A percentile compares a stretch with the other conserved stretches of the same genome.
These are phyloP conservation scores for Cirrhinus mrigala DNA, from an alignment of 2,797 vertebrate species.

Conservation along the genomic window DNA sequence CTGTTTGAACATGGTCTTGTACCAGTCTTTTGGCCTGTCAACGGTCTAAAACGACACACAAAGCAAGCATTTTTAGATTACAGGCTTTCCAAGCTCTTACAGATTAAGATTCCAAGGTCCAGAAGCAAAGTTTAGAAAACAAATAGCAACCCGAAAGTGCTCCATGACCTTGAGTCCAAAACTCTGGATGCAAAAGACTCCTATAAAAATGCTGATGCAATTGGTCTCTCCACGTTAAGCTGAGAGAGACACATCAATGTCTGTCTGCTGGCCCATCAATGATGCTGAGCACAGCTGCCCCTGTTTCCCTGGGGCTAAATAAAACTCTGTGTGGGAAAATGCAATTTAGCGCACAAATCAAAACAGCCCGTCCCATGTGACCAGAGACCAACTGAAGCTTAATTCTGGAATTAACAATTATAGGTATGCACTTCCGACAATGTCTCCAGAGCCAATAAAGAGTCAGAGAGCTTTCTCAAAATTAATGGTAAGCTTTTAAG, in stretches of 20 bases:
- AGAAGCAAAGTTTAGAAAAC: slow-evolving; percentile 33
- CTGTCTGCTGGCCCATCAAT: slow-evolving; percentile 49
- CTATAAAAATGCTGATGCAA: slow-evolving; percentile 38
- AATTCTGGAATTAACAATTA: slow-evolving; percentile 47
- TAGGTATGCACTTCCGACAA: slow-evolving; percentile 1
- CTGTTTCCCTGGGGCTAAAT: slow-evolving; percentile 55
- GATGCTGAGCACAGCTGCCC: slow-evolving; percentile 57
- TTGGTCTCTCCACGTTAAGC: slow-evolving; percentile 1
- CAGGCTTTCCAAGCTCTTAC: not conserved
- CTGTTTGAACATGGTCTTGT: slow-evolving; percentile 92
- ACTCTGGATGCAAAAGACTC: not conserved
- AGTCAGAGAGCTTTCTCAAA: not conserved
- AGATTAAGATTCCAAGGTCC: slow-evolving; percentile 39
- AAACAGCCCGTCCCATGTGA: slow-evolving; percentile 52
- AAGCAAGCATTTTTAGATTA: slow-evolving; percentile 18
- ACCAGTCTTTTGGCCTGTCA: slow-evolving; percentile 90
- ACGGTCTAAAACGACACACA: slow-evolving; percentile 77
- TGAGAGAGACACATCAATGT: slow-evolving; percentile 49
- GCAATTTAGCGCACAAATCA: slow-evolving; percentile 52
- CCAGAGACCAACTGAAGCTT: slow-evolving; percentile 53
- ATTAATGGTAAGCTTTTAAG: not conserved
- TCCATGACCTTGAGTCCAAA: slow-evolving; percentile 17
- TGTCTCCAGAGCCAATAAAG: not conserved
- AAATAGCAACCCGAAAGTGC: slow-evolving; percentile 8
- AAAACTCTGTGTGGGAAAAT: slow-evolving; percentile 55